Percentiles rank a stretch among this genome's conserved stretches.
Evolutionary conservation across 2,888 invertebrate species (phyloP).

Genomic region (Neuroscelio doddi): DNA sequence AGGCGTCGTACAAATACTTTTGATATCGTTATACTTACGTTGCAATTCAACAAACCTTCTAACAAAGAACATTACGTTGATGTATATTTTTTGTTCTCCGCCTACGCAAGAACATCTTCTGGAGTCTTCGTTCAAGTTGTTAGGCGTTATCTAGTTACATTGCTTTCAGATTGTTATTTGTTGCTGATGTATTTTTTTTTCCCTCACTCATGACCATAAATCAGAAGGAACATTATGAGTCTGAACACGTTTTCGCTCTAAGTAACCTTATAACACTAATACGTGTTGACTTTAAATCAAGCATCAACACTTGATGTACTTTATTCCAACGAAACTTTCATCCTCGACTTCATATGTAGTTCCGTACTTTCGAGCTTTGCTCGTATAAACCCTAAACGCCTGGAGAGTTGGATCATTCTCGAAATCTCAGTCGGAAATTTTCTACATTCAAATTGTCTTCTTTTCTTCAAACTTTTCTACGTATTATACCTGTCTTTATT

Average conservation of each 20-base stretch:
- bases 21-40: constrained; percentile 5
- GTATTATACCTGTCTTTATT: too few species aligned
- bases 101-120: too few species aligned
- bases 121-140: too few species aligned
- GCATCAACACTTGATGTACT: constrained; percentile 42
- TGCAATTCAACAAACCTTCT: constrained; percentile 18
- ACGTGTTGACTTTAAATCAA: constrained; percentile 45
- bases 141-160: background rate
- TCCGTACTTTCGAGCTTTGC: constrained; percentile 26
- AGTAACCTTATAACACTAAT: constrained; percentile 45
- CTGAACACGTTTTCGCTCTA: constrained; percentile 40
- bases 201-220: constrained; percentile 19
- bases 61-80: constrained; percentile 16
- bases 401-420: constrained; percentile 32
- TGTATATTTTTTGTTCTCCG: background rate
- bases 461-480: too few species aligned
- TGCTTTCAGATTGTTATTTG: background rate
- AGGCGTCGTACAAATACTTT: constrained; percentile 15
- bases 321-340: constrained; percentile 45
- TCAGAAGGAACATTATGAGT: constrained; percentile 28
- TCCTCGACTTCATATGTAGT: constrained; percentile 44
- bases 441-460: constrained; percentile 5
- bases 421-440: constrained; percentile 23
- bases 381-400: background rate
- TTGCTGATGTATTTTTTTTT: background rate